A percentile compares a stretch with the other conserved stretches of the same genome.
phyloP scores from a whole-genome alignment of 1,140 invertebrate species.

The Calosoma granatense region DNA sequence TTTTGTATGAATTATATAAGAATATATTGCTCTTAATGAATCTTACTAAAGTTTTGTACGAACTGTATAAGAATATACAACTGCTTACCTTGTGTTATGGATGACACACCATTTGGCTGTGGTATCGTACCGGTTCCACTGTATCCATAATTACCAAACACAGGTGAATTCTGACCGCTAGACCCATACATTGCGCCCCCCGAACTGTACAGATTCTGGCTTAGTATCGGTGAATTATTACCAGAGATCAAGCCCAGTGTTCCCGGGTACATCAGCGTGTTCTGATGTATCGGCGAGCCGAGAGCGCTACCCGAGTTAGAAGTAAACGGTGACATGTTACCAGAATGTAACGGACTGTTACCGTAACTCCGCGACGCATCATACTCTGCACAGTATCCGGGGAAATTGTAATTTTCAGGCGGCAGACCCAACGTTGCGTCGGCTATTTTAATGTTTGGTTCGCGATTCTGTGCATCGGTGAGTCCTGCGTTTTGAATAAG shows the following conservation, averaged over 20 bases:
- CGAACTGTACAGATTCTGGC: conserved; percentile 15
- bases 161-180: conserved; percentile 20
- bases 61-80: too few relatives aligned
- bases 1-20: too few relatives aligned
- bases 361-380: conserved; percentile 13
- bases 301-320: conserved; percentile 22
- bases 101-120: conserved; percentile 26
- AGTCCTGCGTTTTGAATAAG: conserved; percentile 12
- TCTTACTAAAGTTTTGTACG: too few relatives aligned
- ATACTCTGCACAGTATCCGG: conserved; percentile 1
- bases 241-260: conserved; percentile 25
- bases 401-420: conserved; percentile 16
- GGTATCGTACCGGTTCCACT: conserved; percentile 13
- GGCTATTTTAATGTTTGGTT: conserved; percentile 12
- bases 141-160: conserved; percentile 29
- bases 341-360: conserved; percentile 24
- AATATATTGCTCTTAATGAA: too few relatives aligned
- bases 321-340: conserved; percentile 20
- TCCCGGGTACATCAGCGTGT: conserved; percentile 24
- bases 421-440: conserved; percentile 22
- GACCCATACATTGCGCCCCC: background rate
- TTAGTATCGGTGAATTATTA: conserved; percentile 22
- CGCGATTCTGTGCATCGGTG: conserved; percentile 13
- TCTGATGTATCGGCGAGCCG: conserved; percentile 27
- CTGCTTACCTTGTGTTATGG: conserved; percentile 33